A percentile compares a stretch with the other conserved stretches of the same genome.
Evolutionary conservation across 2,888 invertebrate species (phyloP).

Genomic region (Willowsia nigromaculata): DNA sequence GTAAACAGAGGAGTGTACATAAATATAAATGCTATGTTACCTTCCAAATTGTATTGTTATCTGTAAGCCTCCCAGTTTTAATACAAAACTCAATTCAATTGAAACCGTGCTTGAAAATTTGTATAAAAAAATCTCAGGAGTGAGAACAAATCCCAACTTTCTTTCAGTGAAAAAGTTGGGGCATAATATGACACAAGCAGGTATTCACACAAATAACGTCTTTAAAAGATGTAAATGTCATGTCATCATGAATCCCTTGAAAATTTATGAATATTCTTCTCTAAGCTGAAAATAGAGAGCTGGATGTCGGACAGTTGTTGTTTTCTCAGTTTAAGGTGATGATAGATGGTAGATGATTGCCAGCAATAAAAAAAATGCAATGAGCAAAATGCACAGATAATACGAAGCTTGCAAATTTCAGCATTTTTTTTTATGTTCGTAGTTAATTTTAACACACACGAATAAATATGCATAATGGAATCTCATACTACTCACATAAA

Average conservation of each 20-base stretch:
- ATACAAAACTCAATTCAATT: background rate
- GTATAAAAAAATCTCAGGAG: background rate
- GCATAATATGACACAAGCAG: slow-evolving; percentile 2
- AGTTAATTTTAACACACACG: background rate
- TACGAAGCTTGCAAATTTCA: background rate
- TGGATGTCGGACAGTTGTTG: slow-evolving; percentile 39
- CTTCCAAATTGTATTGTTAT: slow-evolving; percentile 9
- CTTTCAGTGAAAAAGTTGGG: background rate
- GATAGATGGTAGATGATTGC: slow-evolving; percentile 31
- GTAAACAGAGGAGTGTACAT: slow-evolving; percentile 10
- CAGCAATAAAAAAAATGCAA: slow-evolving; percentile 24
- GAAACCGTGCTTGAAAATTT: background rate
- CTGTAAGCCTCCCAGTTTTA: background rate
- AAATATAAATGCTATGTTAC: background rate
- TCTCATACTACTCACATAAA: background rate
- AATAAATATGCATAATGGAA: background rate
- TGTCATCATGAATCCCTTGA: background rate
- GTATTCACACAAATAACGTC: background rate
- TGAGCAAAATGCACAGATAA: background rate
- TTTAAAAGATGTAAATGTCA: no score
- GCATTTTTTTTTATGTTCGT: background rate
- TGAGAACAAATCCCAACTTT: background rate
- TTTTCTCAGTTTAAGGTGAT: slow-evolving; percentile 56
- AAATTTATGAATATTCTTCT: background rate
- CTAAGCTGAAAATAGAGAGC: background rate